Conservation (phyloP, 2,888 invertebrate genomes). For the Tanytarsus gracilentus region DNA sequence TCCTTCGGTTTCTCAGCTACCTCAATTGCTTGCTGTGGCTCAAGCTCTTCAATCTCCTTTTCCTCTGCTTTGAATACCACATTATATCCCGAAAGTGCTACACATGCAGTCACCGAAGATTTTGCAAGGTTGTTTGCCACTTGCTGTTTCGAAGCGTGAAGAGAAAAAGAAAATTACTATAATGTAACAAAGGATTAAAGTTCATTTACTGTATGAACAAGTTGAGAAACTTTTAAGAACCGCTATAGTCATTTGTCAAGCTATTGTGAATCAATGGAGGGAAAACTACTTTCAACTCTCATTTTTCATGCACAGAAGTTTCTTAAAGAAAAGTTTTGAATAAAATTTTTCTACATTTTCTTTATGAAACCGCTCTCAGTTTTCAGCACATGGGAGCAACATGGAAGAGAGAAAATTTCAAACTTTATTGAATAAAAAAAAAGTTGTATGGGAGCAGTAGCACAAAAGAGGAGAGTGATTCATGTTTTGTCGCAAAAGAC, state of each 20-base stretch:
- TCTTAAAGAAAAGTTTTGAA: background rate
- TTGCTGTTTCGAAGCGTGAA: too few relatives aligned
- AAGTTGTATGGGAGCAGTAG: background rate
- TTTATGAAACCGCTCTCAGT: background rate
- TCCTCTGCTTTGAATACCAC: constrained; percentile 29
- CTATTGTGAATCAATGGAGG: too few relatives aligned
- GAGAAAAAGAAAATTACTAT: background rate
- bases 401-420: background rate
- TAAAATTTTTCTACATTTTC: background rate
- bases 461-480: background rate
- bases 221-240: background rate
- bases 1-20: constrained; percentile 41
- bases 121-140: constrained; percentile 87
- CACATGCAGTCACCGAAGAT: constrained; percentile 74
- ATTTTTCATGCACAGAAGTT: constrained; percentile 19
- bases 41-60: constrained; percentile 1
- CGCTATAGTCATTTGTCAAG: background rate
- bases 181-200: background rate
- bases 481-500: too few relatives aligned
- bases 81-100: constrained; percentile 68
- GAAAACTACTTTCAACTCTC: constrained; percentile 14
- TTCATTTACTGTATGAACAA: background rate
- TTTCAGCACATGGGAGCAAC: too few relatives aligned
- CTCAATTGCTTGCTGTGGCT: constrained; percentile 39
- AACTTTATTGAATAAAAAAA: constrained; percentile 4